These are phyloP conservation scores for Schlechtendalia chinensis DNA, from an alignment of 1,140 invertebrate species.

Conservation along the genomic window DNA sequence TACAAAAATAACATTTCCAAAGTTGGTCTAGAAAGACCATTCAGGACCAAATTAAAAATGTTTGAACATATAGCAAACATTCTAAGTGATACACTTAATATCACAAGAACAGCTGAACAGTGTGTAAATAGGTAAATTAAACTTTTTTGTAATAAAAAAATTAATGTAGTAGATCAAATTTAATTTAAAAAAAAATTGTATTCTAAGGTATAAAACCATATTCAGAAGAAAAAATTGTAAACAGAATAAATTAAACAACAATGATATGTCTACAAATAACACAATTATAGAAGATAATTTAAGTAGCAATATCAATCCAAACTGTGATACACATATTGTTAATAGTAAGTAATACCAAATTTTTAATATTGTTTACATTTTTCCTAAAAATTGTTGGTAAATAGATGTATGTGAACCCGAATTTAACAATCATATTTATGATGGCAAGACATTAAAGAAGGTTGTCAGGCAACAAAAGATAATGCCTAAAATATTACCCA, in stretches of 20 bases:
- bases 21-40: slow-evolving; percentile 39
- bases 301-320: slow-evolving; percentile 16
- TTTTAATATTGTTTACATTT: background rate
- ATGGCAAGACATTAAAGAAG: background rate
- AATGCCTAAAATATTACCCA: background rate
- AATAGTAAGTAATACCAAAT: background rate
- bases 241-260: slow-evolving; percentile 6
- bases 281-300: slow-evolving; percentile 3
- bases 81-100: slow-evolving; percentile 9
- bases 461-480: background rate
- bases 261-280: background rate
- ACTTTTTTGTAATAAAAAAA: background rate
- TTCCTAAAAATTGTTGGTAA: background rate
- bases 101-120: slow-evolving; percentile 42
- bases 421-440: background rate
- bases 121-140: slow-evolving; percentile 25
- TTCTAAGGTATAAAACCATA: slow-evolving; percentile 36
- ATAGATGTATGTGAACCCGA: slow-evolving; percentile 24
- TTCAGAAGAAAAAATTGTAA: slow-evolving; percentile 35
- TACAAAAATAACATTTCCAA: slow-evolving; percentile 39
- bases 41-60: slow-evolving; percentile 47
- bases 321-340: slow-evolving; percentile 23
- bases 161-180: background rate
- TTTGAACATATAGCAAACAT: slow-evolving; percentile 24
- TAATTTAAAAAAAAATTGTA: background rate